Percentiles rank a stretch among this genome's conserved stretches.
These are phyloP conservation scores for Tarsius wallacei DNA, from an alignment of 2,797 vertebrate species.

Conservation along the genomic window DNA sequence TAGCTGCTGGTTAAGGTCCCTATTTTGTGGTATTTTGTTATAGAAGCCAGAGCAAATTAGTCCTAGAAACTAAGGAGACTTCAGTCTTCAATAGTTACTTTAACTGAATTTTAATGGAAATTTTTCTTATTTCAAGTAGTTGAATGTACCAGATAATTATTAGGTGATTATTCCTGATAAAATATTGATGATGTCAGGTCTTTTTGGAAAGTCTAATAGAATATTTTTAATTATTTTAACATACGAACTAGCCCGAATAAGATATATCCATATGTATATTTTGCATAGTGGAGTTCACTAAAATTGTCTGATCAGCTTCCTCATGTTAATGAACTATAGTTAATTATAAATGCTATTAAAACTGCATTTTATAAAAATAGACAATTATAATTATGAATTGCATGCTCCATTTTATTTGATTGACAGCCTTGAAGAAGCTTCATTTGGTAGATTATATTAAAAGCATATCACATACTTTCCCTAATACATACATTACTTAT, in stretches of 20 bases:
- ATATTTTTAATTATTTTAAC: not conserved
- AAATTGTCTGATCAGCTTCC: constrained; percentile 74
- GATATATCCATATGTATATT: not conserved
- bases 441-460: constrained; percentile 61
- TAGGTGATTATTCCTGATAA: not conserved
- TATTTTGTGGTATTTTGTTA: not conserved
- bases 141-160: not conserved
- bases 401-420: constrained; percentile 68
- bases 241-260: not conserved
- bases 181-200: not conserved
- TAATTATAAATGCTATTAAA: constrained; percentile 83
- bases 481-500: constrained; percentile 3
- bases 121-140: not conserved
- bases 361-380: constrained; percentile 68
- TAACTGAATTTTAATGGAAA: not conserved
- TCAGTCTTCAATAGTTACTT: not conserved
- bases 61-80: not conserved
- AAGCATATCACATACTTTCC: constrained; percentile 22
- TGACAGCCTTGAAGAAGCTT: constrained; percentile 68
- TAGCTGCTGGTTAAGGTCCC: not conserved
- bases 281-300: constrained; percentile 28
- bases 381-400: constrained; percentile 80
- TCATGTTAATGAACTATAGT: constrained; percentile 79
- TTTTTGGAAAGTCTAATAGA: not conserved
- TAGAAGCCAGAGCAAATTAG: not conserved